Percentiles rank a stretch among this genome's conserved stretches.
phyloP scores from a whole-genome alignment of 2,888 invertebrate genomes.

The Aricia artaxerxes region DNA sequence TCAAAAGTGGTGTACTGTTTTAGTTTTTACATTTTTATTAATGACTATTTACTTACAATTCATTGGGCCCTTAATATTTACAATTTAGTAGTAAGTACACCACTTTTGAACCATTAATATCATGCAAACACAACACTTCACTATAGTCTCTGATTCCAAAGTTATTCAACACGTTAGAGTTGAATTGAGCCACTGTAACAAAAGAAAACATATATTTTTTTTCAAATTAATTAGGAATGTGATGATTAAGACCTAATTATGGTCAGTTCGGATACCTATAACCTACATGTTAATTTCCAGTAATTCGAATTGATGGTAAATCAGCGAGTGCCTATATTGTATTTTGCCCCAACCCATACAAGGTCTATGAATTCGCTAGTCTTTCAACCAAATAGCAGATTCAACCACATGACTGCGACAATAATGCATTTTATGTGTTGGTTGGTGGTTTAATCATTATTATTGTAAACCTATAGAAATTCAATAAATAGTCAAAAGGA shows the following conservation, averaged over 20 bases:
- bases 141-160: slow-evolving; percentile 6
- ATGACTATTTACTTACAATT: neutral
- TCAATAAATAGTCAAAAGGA: neutral
- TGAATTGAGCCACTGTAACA: slow-evolving; percentile 87
- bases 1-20: neutral
- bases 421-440: no score
- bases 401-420: no score
- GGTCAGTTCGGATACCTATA: no score
- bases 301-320: no score
- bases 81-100: neutral
- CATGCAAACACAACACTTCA: slow-evolving; percentile 8
- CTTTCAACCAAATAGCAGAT: no score
- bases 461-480: no score
- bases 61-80: neutral
- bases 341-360: no score
- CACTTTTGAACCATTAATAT: neutral
- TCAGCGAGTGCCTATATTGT: no score
- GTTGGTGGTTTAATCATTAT: no score
- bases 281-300: no score
- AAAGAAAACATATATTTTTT: slow-evolving; percentile 41
- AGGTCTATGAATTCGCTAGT: no score
- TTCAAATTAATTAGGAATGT: neutral
- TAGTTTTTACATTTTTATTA: no score
- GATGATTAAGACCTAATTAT: neutral
- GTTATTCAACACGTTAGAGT: slow-evolving; percentile 83